Evolutionary conservation across 2,888 invertebrate genomes (phyloP).

Genomic region (Lithodes maja): DNA sequence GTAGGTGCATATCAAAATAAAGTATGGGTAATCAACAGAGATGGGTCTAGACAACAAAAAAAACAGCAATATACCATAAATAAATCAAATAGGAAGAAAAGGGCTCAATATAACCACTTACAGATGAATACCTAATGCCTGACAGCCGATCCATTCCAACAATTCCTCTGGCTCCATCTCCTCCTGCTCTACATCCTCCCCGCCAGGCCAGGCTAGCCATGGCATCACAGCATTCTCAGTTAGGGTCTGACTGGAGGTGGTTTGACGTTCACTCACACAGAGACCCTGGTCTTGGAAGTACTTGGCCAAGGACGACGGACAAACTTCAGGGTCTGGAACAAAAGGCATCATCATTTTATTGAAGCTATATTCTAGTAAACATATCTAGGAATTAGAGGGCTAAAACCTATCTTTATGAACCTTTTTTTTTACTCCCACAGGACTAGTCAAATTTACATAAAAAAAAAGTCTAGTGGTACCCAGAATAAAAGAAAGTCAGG

Average conservation of each 20-base stretch:
- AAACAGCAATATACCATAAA: not conserved
- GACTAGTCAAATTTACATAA: no score
- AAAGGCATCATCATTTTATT: no score
- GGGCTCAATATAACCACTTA: constrained; percentile 9
- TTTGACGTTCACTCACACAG: constrained; percentile 32
- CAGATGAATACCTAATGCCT: constrained; percentile 53
- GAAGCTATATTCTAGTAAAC: no score
- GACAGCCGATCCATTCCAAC: constrained; percentile 59
- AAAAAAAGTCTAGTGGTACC: no score
- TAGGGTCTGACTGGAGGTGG: not conserved
- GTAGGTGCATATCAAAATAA: no score
- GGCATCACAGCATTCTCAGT: constrained; percentile 30
- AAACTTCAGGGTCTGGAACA: constrained; percentile 48
- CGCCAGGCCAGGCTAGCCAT: not conserved
- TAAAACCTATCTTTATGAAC: no score
- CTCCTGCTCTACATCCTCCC: not conserved
- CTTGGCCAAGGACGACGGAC: constrained; percentile 69
- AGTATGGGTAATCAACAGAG: no score
- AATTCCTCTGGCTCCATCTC: constrained; percentile 42
- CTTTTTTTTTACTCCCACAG: no score
- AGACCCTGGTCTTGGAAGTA: constrained; percentile 65
- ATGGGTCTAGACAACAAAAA: no score
- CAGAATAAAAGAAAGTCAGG: no score
- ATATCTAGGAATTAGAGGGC: no score
- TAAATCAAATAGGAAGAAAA: not conserved